Conservation (phyloP, 2,888 invertebrate genomes). For the Campoplex capitator region DNA sequence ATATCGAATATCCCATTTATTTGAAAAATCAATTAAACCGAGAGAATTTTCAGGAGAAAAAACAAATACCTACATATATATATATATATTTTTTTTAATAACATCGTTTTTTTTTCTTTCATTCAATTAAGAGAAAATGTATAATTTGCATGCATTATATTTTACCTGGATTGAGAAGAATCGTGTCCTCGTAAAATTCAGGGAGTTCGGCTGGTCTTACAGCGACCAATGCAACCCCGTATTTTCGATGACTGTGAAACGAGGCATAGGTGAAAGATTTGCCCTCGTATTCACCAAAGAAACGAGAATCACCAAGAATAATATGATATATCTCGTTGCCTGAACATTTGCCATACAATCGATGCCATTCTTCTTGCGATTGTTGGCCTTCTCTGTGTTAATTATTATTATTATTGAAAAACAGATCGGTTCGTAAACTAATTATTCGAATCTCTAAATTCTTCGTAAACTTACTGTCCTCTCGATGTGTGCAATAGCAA, state of each 20-base stretch:
- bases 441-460: background rate
- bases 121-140: background rate
- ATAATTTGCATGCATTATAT: background rate
- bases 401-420: background rate
- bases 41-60: background rate
- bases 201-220: slow-evolving; percentile 96
- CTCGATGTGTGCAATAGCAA: slow-evolving; percentile 97
- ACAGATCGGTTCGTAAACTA: background rate
- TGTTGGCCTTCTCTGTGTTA: slow-evolving; percentile 94
- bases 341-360: slow-evolving; percentile 98
- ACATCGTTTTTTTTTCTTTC: background rate
- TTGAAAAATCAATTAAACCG: too few species aligned
- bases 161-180: slow-evolving; percentile 93
- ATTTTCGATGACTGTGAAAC: slow-evolving; percentile 99
- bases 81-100: background rate
- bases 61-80: background rate
- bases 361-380: slow-evolving; percentile 98
- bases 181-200: slow-evolving; percentile 97
- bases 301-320: slow-evolving; percentile 96
- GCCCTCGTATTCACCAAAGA: slow-evolving; percentile 99
- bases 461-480: slow-evolving; percentile 93
- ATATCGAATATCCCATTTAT: too few species aligned
- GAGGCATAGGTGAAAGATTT: slow-evolving; percentile 99
- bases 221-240: slow-evolving; percentile 98
- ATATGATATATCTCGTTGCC: slow-evolving; percentile 99